Percentiles rank a stretch among this genome's conserved stretches.
These are phyloP conservation scores for Trididemnum clinides DNA, from an alignment of 23 tunicate genomes.

Conservation along the genomic window DNA sequence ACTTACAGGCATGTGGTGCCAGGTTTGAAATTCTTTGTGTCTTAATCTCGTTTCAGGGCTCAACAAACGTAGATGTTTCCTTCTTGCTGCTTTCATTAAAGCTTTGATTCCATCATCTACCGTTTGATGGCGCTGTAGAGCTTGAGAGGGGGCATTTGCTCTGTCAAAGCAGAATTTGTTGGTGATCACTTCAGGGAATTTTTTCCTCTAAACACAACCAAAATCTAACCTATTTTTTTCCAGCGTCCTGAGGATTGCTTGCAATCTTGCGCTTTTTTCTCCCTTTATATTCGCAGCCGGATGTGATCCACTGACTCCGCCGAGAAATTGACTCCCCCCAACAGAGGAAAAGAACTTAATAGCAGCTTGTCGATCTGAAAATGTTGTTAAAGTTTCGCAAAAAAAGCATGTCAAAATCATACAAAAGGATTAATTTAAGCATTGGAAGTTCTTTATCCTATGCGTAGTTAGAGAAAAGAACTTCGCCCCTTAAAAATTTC, in stretches of 20 bases:
- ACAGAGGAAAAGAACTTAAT: constrained; percentile 69
- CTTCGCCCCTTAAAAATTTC: too few species aligned
- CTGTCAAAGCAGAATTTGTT: background rate
- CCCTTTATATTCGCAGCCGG: constrained; percentile 74
- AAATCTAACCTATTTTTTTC: constrained; percentile 58
- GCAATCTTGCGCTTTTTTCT: constrained; percentile 70
- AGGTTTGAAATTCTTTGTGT: constrained; percentile 80
- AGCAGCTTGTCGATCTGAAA: constrained; percentile 79
- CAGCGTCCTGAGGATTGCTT: constrained; percentile 56
- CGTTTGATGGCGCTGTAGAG: constrained; percentile 28
- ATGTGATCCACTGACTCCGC: constrained; percentile 75
- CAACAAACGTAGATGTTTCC: constrained; percentile 66
- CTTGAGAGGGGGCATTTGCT: constrained; percentile 19
- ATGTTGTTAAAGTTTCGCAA: too few species aligned
- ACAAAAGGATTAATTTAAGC: too few species aligned
- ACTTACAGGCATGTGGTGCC: constrained; percentile 96
- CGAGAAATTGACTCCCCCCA: constrained; percentile 60
- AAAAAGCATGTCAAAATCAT: too few species aligned
- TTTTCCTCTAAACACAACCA: background rate
- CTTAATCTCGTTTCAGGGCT: constrained; percentile 76
- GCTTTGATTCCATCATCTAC: constrained; percentile 67
- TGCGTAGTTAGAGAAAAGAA: too few species aligned
- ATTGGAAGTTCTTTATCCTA: too few species aligned
- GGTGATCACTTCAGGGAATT: background rate
- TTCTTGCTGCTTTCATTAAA: constrained; percentile 75